Base-by-base conservation (phyloP, 2,797 vertebrate species). In the Tragopan temminckii region DNA sequence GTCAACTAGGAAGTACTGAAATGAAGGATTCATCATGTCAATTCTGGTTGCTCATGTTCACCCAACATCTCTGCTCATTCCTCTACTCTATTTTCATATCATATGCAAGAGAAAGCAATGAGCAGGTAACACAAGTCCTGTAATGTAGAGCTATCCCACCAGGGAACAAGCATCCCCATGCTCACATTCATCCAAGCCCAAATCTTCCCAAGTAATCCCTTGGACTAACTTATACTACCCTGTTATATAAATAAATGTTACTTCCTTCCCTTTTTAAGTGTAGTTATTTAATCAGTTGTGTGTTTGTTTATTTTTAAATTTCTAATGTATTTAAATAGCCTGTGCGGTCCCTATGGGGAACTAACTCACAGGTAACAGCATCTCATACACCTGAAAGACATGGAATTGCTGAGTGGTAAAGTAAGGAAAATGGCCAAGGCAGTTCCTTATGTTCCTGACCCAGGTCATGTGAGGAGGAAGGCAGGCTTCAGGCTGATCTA, bases 391-490 rank as follows among this genome's bases (percentile, higher is more conserved):
- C 33, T 0, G 0, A 58, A 27, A 48, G 15, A 40, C 11, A 5
- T 2, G 5, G 31, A n/a, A 8, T 4, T n/a, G 2, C 1, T 23
- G 71, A 21, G 53, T 45, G 45, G 7, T 38, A 18, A 7, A 20
- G 31, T 1, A 8, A 20, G 18, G 45, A 63, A 36, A 1, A 11
- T 8, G 5, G 50, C 6, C 68, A 42, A 38, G 36, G 45, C 19
- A 63, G 33, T 48, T 55, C 17, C 31, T 19, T 55, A 0, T 24
- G 40, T 42, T 79, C 67, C 46, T 31, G 40, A 9, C 12, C 35
- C 1, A 1, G 20, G 5, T 1, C 24, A 27, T 36, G 42, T 33
- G 29, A 71, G 58, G 29, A 45, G 15, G 0, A 0, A 46, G 58
- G 23, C 55, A 53, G 69, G n/a, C 27, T 61, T 48, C 82, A 46